Base-by-base conservation (phyloP, 2,888 invertebrate genomes). In the Agonopterix alstromeriana region DNA sequence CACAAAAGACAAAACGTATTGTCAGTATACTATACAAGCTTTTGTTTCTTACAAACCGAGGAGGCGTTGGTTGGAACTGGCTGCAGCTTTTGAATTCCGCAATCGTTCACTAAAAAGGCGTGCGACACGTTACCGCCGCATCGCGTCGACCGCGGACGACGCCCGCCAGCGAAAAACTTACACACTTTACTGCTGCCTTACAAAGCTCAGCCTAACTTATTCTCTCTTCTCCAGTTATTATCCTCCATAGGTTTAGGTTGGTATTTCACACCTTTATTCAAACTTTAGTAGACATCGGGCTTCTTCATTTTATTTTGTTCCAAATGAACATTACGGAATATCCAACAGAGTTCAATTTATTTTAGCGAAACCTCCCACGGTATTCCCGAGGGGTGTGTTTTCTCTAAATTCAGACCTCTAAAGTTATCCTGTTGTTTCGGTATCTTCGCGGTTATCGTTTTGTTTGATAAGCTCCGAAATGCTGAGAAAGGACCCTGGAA, bases 81-180 rank as follows among this genome's bases (percentile, higher is more conserved):
- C 67, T 73, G 63, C 61, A 10, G 67, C 70, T 68, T 76, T 76
- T 67, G 67, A 75, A 72, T 70, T 64, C 62, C 12, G 10, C 61
- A 60, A 58, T 38, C 60, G 60, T 65, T 62, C 61, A 52, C 54
- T 69, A 65, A 79, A 77, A 79, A 74, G 75, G 66, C 73, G 61
- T 61, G 63, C 56, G 55, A 56, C 56, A 54, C 49, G 55, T 57
- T 56, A 53, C 54, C 56, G 55, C 65, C 4, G n/a, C n/a, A n/a
- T n/a, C n/a, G n/a, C n/a, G n/a, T n/a, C n/a, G 17, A 4, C 17
- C 17, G 17, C 17, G 4, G 17, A 7, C 27, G 27, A 27, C 27
- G 27, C 27, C 7, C 56, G 60, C 58, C 48, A 61, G 62, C 63
- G 63, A 61, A 55, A 66, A 70, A 70, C 67, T 73, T 68, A 65